Evolutionary conservation across 2,888 invertebrate genomes (phyloP).

Genomic region (Eristalinus sepulchralis): DNA sequence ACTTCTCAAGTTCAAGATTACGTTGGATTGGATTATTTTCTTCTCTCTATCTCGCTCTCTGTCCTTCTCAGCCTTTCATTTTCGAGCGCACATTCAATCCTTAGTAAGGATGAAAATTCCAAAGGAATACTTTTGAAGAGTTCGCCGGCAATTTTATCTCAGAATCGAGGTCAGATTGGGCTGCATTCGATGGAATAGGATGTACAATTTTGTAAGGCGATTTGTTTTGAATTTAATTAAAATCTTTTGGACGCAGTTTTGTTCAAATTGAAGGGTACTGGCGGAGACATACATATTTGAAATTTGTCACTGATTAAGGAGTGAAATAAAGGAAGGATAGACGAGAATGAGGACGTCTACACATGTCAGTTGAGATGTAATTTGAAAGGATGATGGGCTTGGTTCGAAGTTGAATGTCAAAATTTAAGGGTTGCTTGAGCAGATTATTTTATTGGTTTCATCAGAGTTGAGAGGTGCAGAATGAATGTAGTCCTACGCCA

Average conservation of each 20-base stretch:
- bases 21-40: conserved; percentile 36
- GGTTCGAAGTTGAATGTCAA: no score
- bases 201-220: not conserved
- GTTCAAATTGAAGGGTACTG: not conserved
- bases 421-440: no score
- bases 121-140: not conserved
- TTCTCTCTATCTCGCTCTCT: not conserved
- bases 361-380: no score
- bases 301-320: not conserved
- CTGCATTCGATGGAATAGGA: not conserved
- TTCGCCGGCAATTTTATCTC: not conserved
- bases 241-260: not conserved
- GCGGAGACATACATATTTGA: not conserved
- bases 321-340: not conserved
- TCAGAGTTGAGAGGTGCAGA: no score
- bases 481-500: no score
- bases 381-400: no score
- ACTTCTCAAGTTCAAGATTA: conserved; percentile 32
- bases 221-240: not conserved
- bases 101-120: not conserved
- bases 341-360: no score
- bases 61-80: not conserved
- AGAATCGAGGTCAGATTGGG: not conserved
- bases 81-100: not conserved
- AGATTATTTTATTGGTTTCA: no score